phyloP scores from a whole-genome alignment of 2,113 vertebrate species.

The Anoura caudifer region DNA sequence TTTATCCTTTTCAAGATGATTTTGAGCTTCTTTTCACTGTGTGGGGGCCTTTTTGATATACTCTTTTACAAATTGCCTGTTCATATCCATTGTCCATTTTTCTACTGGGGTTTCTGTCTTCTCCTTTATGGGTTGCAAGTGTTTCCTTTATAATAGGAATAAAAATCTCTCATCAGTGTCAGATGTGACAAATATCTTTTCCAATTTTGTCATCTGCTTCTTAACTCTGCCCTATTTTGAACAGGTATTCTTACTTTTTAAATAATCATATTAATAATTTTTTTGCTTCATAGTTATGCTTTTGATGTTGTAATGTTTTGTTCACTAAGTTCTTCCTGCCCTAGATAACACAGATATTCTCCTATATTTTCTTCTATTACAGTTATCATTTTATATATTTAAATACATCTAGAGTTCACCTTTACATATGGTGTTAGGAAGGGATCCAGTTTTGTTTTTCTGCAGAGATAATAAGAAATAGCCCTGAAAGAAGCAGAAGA shows the following conservation, averaged over 20 bases:
- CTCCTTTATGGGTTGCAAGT: neutral
- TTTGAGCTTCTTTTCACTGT: neutral
- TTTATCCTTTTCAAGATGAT: neutral
- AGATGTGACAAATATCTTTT: neutral
- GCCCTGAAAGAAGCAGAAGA: neutral
- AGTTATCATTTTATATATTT: neutral
- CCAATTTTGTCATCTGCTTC: neutral
- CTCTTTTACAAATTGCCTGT: neutral
- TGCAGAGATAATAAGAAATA: neutral
- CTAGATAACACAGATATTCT: neutral
- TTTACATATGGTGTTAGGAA: neutral
- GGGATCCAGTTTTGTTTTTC: neutral
- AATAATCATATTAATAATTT: neutral
- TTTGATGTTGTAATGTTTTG: neutral
- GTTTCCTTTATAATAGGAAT: neutral
- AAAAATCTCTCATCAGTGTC: neutral
- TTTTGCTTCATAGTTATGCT: neutral
- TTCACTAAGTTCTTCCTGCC: neutral
- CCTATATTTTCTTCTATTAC: neutral
- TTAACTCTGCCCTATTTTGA: neutral
- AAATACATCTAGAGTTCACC: neutral
- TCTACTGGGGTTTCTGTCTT: neutral
- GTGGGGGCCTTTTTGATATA: neutral
- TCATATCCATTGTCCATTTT: neutral
- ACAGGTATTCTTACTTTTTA: neutral